These are phyloP conservation scores for Chelonus formosanus DNA, from an alignment of 2,888 invertebrate genomes.

Conservation along the genomic window DNA sequence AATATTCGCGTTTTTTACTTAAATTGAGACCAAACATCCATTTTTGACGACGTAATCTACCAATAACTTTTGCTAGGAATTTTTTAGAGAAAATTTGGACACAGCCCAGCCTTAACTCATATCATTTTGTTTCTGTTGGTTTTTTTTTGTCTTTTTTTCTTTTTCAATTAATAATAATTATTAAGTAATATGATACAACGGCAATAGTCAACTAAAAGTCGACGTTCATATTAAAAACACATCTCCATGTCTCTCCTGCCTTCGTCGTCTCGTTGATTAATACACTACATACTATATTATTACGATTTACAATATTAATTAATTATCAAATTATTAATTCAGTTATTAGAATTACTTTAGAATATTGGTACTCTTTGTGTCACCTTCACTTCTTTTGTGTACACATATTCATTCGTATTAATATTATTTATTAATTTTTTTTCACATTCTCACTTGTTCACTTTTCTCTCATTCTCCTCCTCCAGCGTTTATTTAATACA, in stretches of 20 bases:
- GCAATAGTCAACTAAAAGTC: constrained; percentile 48
- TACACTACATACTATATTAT: constrained; percentile 60
- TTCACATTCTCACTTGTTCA: constrained; percentile 22
- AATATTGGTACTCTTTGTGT: constrained; percentile 65
- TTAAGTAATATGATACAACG: constrained; percentile 56
- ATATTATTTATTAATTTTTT: constrained; percentile 29
- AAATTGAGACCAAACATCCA: too few species aligned
- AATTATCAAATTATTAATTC: constrained; percentile 63
- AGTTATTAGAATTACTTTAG: constrained; percentile 65
- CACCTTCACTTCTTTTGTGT: constrained; percentile 42
- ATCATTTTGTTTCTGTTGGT: constrained; percentile 33
- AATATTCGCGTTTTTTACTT: too few species aligned
- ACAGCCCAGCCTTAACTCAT: too few species aligned
- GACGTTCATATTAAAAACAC: constrained; percentile 52
- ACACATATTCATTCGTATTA: constrained; percentile 24
- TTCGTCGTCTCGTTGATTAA: constrained; percentile 55
- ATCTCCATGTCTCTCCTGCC: constrained; percentile 3
- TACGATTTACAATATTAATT: constrained; percentile 59
- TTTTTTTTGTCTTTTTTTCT: constrained; percentile 40
- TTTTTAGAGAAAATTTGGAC: too few species aligned
- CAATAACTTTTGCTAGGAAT: too few species aligned
- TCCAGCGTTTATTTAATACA: constrained; percentile 17
- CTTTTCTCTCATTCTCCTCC: constrained; percentile 25
- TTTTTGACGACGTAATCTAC: too few species aligned
- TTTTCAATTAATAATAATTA: constrained; percentile 46